Conservation (phyloP, 2,113 vertebrate species). For the Ciconia boyciana region DNA sequence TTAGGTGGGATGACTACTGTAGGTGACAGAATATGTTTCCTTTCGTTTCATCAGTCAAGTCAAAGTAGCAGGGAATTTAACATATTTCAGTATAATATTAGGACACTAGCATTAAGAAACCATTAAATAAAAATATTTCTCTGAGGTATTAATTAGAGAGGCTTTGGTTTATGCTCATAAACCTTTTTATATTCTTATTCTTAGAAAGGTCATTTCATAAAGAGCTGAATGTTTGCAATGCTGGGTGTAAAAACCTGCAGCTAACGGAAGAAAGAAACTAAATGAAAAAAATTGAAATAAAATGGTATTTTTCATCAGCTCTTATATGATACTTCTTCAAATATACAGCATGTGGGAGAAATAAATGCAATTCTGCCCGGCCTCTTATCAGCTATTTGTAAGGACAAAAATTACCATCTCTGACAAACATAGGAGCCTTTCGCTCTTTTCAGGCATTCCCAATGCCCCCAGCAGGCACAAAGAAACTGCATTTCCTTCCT, state of each 20-base stretch:
- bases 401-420: not conserved
- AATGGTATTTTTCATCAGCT: not conserved
- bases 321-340: not conserved
- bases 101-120: conserved; percentile 39
- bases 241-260: not conserved
- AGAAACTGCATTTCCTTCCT: not conserved
- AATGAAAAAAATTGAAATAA: not conserved
- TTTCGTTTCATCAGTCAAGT: conserved; percentile 42
- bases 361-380: not conserved
- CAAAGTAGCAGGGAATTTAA: conserved; percentile 31
- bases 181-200: conserved; percentile 19
- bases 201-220: conserved; percentile 47
- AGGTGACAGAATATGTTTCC: conserved; percentile 20
- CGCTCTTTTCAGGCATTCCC: not conserved
- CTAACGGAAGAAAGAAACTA: not conserved
- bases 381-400: not conserved
- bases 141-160: conserved; percentile 66
- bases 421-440: not conserved
- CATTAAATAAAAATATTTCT: conserved; percentile 53
- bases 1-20: not conserved
- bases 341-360: not conserved
- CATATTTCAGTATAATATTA: conserved; percentile 56
- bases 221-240: conserved; percentile 14
- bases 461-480: not conserved
- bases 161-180: conserved; percentile 44